phyloP scores from a whole-genome alignment of 2,113 vertebrate genomes.

The Hyperopisus bebe region DNA sequence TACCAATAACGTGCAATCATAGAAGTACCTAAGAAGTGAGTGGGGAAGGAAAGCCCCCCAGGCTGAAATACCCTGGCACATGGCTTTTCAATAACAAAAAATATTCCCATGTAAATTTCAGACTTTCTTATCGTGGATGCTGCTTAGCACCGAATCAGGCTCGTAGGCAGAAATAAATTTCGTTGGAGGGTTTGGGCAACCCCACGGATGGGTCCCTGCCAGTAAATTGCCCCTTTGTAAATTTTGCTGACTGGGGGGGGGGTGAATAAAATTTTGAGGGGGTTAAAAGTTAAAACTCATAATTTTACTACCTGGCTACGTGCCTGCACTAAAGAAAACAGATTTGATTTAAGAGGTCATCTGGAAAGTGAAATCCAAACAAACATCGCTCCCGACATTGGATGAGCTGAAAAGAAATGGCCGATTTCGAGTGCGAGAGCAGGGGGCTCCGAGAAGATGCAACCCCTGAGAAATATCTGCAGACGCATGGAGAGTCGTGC shows the following conservation, averaged over 20 bases:
- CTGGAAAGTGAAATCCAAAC: not conserved
- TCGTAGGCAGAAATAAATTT: not conserved
- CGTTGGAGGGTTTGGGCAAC: not conserved
- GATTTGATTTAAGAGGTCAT: not conserved
- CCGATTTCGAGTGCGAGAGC: not conserved
- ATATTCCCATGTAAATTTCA: not conserved
- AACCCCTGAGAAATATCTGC: not conserved
- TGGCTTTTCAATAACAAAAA: not conserved
- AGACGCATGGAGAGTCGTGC: not conserved
- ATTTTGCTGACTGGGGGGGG: not conserved
- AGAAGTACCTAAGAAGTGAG: not conserved
- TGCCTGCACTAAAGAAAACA: not conserved
- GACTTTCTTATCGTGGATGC: not conserved
- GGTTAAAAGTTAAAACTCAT: not conserved
- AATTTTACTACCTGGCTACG: not conserved
- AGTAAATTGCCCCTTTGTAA: not conserved
- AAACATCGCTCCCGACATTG: not conserved
- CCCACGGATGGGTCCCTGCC: not conserved
- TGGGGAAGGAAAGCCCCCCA: not conserved
- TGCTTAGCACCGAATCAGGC: not conserved
- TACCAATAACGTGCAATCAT: not conserved
- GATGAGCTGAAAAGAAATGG: not conserved
- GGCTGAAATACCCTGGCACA: not conserved
- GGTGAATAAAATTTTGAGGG: not conserved
- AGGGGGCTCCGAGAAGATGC: not conserved